Evolutionary conservation across 2,797 vertebrate species (phyloP).

Genomic region (Triplophysa yarkandensis): DNA sequence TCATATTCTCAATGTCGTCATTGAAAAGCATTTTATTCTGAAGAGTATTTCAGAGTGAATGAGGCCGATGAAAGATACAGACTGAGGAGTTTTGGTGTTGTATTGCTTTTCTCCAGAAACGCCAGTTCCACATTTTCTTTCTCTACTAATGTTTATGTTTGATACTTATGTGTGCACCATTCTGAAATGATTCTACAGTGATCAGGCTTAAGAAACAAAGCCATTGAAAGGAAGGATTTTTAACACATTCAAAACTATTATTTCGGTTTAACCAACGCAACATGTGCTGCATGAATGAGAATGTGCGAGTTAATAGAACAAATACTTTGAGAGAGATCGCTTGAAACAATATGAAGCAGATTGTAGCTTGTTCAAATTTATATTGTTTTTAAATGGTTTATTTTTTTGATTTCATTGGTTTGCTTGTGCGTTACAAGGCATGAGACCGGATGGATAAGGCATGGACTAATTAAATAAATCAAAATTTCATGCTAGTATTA

Average conservation of each 20-base stretch:
- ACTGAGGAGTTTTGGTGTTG: slow-evolving; percentile 41
- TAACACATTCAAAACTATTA: background rate
- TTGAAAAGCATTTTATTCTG: slow-evolving; percentile 61
- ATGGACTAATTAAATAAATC: too few species aligned
- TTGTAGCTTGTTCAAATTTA: slow-evolving; percentile 59
- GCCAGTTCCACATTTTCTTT: background rate
- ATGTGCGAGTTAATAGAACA: background rate
- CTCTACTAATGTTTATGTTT: background rate
- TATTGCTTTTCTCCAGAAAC: background rate
- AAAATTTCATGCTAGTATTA: too few species aligned
- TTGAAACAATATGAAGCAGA: slow-evolving; percentile 61
- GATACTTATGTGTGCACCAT: background rate
- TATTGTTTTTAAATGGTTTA: slow-evolving; percentile 58
- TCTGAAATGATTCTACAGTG: background rate
- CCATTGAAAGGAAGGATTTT: background rate
- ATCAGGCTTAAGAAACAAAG: too few species aligned
- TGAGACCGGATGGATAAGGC: background rate
- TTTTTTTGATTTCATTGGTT: background rate
- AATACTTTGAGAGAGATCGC: slow-evolving; percentile 58
- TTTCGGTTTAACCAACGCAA: background rate
- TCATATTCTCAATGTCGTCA: slow-evolving; percentile 54
- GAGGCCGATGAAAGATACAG: slow-evolving; percentile 52
- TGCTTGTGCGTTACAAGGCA: background rate
- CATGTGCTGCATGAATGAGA: background rate
- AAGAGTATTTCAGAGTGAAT: slow-evolving; percentile 55